phyloP scores from a whole-genome alignment of 2,888 invertebrate genomes.

The Cataglyphis altisquamis region DNA sequence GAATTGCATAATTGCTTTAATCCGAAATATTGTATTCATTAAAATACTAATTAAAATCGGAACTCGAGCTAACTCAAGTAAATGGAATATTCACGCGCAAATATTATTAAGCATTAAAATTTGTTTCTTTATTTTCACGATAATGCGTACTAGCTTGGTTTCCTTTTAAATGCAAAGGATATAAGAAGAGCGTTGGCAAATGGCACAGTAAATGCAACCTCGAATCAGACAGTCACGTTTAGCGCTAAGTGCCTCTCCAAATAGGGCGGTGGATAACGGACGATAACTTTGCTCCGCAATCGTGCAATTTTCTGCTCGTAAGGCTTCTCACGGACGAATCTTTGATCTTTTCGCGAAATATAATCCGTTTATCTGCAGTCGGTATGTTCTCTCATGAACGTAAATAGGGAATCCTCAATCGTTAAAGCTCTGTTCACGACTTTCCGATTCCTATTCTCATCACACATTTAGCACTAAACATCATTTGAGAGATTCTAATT shows the following conservation, averaged over 20 bases:
- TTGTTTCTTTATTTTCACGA: neutral
- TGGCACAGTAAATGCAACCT: neutral
- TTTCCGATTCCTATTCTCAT: constrained; percentile 55
- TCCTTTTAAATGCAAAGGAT: neutral
- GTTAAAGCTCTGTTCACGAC: constrained; percentile 62
- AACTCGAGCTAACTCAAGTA: neutral
- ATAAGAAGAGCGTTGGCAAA: neutral
- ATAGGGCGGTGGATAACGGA: neutral
- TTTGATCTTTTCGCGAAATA: constrained; percentile 30
- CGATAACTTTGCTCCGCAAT: neutral
- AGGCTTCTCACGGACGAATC: constrained; percentile 11
- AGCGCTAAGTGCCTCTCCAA: neutral
- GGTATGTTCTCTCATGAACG: constrained; percentile 66
- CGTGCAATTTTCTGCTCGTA: constrained; percentile 19
- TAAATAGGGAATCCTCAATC: constrained; percentile 63
- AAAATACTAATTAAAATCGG: neutral
- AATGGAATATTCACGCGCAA: neutral
- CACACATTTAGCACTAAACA: constrained; percentile 40
- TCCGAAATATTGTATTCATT: neutral
- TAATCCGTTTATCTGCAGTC: constrained; percentile 71
- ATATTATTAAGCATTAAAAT: neutral
- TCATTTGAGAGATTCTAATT: neutral
- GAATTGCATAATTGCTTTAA: constrained; percentile 23
- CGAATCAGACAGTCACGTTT: constrained; percentile 9
- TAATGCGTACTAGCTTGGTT: neutral